Evolutionary conservation across 2,797 vertebrate genomes (phyloP).

Genomic region (Propithecus deckenii): DNA sequence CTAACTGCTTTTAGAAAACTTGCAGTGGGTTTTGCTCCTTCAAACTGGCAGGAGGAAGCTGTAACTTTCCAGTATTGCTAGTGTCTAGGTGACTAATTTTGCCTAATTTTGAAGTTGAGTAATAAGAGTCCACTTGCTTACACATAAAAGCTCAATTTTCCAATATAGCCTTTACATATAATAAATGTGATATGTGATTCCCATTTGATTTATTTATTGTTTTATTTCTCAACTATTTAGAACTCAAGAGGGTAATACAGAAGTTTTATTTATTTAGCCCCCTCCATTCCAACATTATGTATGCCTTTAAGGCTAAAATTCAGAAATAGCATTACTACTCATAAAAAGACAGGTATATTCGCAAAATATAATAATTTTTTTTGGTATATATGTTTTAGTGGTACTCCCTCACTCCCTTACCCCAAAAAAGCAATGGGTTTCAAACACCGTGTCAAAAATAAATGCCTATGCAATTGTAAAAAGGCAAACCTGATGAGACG

Average conservation of each 20-base stretch:
- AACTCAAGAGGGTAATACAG: not conserved
- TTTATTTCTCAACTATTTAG: not conserved
- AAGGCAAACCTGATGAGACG: not conserved
- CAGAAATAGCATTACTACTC: not conserved
- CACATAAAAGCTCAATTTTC: not conserved
- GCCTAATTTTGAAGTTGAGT: not conserved
- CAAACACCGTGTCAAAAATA: not conserved
- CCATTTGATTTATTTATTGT: not conserved
- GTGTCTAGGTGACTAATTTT: not conserved
- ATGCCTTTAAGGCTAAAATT: not conserved
- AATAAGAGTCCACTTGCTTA: not conserved
- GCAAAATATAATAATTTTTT: not conserved
- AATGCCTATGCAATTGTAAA: not conserved
- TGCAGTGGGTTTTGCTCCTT: not conserved
- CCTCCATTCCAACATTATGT: not conserved
- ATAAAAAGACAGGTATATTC: not conserved
- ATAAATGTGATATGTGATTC: not conserved
- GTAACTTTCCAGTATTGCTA: not conserved
- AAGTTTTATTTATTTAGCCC: not conserved
- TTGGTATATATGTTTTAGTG: not conserved
- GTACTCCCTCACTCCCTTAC: fast-evolving
- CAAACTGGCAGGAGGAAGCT: not conserved
- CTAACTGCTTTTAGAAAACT: not conserved
- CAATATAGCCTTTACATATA: not conserved
- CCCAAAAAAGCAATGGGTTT: not conserved